Conservation (phyloP, 2,797 vertebrate genomes). For the Chaunax sp. region DNA sequence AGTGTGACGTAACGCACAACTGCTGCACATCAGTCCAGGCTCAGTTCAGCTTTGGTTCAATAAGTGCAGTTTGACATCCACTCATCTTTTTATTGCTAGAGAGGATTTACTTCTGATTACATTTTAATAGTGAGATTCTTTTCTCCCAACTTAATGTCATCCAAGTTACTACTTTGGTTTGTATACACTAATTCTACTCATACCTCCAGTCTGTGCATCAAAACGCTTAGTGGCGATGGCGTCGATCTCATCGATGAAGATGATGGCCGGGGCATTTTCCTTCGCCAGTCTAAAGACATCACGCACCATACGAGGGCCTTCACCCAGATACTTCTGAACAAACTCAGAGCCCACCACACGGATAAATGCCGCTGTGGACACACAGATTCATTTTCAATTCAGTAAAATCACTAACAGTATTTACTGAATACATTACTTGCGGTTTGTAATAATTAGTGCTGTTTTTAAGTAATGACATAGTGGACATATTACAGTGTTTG, state of each 20-base stretch:
- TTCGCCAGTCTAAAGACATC: slow-evolving; percentile 98
- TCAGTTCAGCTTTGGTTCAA: too few relatives aligned
- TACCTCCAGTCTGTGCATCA: slow-evolving; percentile 94
- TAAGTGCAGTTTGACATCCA: too few relatives aligned
- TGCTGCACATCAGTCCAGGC: too few relatives aligned
- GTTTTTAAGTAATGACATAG: background rate
- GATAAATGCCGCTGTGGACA: slow-evolving; percentile 91
- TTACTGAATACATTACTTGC: background rate
- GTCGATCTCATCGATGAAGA: slow-evolving; percentile 97
- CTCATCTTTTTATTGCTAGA: too few relatives aligned
- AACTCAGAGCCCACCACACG: slow-evolving; percentile 96
- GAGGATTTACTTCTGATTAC: too few relatives aligned
- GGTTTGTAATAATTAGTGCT: background rate
- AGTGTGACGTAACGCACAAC: too few relatives aligned
- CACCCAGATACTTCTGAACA: slow-evolving; percentile 96
- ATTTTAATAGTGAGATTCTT: too few relatives aligned
- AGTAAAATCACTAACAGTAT: too few relatives aligned
- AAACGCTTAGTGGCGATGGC: slow-evolving; percentile 97
- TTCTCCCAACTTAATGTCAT: too few relatives aligned
- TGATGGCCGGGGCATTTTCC: slow-evolving; percentile 96
- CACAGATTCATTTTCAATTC: background rate
- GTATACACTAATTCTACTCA: background rate
- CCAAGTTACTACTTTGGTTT: too few relatives aligned
- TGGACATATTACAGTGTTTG: too few relatives aligned
- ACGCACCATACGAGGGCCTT: slow-evolving; percentile 95